Conservation (phyloP, 2,113 vertebrate species). For the Urocynchramus pylzowi region DNA sequence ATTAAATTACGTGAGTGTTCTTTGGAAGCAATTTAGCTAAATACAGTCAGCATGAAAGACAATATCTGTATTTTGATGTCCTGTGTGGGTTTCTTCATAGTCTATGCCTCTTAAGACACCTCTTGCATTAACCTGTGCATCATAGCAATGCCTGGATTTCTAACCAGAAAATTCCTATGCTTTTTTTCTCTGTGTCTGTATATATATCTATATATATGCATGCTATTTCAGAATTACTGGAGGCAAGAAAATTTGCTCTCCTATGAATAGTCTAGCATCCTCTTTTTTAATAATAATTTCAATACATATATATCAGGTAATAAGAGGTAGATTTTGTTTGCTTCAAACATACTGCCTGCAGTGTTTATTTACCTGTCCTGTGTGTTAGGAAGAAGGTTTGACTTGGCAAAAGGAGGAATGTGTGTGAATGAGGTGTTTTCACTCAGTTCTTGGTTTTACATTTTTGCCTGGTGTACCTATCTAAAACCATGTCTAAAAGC, state of each 20-base stretch:
- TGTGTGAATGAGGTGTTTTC: background rate
- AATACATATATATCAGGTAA: background rate
- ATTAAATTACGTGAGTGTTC: background rate
- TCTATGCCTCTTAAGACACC: background rate
- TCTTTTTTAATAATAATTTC: background rate
- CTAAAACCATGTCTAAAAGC: background rate
- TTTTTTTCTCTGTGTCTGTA: accelerated
- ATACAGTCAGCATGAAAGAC: background rate
- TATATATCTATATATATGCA: background rate
- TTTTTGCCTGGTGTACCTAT: background rate
- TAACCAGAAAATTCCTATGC: background rate
- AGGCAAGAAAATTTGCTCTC: background rate
- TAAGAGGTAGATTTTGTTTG: background rate
- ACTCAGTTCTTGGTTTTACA: background rate
- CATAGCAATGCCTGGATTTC: background rate
- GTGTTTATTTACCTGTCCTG: background rate
- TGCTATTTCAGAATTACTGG: background rate
- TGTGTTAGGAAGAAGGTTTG: background rate
- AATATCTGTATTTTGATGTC: background rate
- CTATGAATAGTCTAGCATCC: background rate
- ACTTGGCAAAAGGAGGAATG: background rate
- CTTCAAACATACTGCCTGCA: background rate
- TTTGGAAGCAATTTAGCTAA: background rate
- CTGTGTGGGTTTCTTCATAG: background rate
- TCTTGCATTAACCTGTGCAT: background rate